Evolutionary conservation across 1,140 invertebrate genomes (phyloP).

Genomic region (Ericerus pela): DNA sequence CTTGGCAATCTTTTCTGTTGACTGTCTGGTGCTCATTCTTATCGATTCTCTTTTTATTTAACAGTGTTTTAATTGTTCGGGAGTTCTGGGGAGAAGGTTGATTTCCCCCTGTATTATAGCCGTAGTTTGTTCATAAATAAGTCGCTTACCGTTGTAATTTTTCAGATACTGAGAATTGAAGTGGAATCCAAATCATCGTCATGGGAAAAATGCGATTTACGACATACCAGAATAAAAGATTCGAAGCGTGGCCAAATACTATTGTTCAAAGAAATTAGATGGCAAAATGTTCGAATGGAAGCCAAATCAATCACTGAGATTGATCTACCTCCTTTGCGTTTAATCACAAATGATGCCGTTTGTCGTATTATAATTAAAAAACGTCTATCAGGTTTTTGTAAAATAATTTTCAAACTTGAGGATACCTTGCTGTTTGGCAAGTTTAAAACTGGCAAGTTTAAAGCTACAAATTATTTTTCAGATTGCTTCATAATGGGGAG

Average conservation of each 20-base stretch:
- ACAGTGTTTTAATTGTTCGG: background rate
- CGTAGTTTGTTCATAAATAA: too few species aligned
- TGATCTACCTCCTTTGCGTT: constrained; percentile 70
- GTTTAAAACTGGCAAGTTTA: background rate
- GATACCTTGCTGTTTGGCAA: too few species aligned
- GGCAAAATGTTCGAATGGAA: constrained; percentile 91
- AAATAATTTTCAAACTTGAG: background rate
- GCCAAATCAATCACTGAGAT: constrained; percentile 68
- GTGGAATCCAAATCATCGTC: constrained; percentile 85
- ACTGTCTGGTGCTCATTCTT: background rate
- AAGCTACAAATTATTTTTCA: constrained; percentile 31
- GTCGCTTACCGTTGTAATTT: constrained; percentile 16
- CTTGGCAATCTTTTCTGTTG: too few species aligned
- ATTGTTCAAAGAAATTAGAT: constrained; percentile 94
- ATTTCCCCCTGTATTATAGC: too few species aligned
- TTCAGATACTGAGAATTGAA: constrained; percentile 73
- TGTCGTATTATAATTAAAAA: constrained; percentile 96
- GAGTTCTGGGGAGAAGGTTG: too few species aligned
- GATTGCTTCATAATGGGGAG: constrained; percentile 90
- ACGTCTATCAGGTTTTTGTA: constrained; percentile 54
- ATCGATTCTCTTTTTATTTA: background rate
- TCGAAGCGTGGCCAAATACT: constrained; percentile 70
- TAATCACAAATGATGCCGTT: constrained; percentile 87
- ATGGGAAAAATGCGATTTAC: constrained; percentile 69
- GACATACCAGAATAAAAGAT: constrained; percentile 81